phyloP scores from a whole-genome alignment of 2,888 invertebrate genomes.

The Bombylius major region DNA sequence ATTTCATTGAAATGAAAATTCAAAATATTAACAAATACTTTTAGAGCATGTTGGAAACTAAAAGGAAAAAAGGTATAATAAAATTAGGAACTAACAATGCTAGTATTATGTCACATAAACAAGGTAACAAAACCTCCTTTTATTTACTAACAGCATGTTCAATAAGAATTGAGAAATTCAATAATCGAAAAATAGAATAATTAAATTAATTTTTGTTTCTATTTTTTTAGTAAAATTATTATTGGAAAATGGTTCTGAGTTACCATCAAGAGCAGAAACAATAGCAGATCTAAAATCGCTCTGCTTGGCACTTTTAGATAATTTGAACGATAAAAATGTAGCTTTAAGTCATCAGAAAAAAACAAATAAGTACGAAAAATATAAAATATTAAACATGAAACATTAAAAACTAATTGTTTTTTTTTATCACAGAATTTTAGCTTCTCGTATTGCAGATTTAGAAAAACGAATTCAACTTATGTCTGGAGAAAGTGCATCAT shows the following conservation, averaged over 20 bases:
- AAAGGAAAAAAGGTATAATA: constrained; percentile 56
- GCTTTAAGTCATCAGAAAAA: constrained; percentile 75
- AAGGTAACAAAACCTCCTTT: constrained; percentile 42
- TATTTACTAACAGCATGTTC: background rate
- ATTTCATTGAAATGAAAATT: background rate
- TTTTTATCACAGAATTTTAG: constrained; percentile 52
- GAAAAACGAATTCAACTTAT: constrained; percentile 59
- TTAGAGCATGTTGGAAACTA: constrained; percentile 56
- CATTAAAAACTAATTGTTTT: background rate
- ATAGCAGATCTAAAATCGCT: constrained; percentile 64
- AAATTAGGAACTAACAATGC: constrained; percentile 55
- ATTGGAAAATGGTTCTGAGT: constrained; percentile 49
- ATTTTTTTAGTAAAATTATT: constrained; percentile 54
- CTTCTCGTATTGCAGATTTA: constrained; percentile 66
- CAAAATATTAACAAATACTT: background rate
- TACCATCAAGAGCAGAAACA: constrained; percentile 50
- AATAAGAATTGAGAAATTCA: too few relatives aligned
- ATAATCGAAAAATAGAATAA: background rate
- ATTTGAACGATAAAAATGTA: constrained; percentile 72
- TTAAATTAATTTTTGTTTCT: constrained; percentile 1
- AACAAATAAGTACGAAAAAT: constrained; percentile 57
- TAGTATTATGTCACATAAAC: constrained; percentile 65
- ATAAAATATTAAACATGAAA: background rate
- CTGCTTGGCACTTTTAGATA: constrained; percentile 66
- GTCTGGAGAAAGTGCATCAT: constrained; percentile 41